phyloP scores from a whole-genome alignment of 2,797 vertebrate species.

The Myripristis jacobus region DNA sequence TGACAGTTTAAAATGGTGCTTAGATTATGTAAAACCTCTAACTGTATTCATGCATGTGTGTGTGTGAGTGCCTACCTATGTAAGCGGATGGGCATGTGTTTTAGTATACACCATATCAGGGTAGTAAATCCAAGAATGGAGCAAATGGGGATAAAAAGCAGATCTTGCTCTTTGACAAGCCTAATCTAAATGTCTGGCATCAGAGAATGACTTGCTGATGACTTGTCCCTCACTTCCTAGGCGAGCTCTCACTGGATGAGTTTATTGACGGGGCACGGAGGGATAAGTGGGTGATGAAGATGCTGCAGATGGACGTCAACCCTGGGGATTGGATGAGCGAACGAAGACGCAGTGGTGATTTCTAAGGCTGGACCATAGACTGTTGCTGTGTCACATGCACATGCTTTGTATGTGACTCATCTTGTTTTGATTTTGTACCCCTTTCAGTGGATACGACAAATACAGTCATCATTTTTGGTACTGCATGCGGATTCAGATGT shows the following conservation, averaged over 20 bases:
- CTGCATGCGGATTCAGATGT: constrained; percentile 7
- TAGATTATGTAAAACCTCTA: constrained; percentile 27
- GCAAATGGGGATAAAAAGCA: not conserved
- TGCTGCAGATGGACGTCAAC: constrained; percentile 95
- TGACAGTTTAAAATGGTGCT: constrained; percentile 25
- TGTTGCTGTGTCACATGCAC: constrained; percentile 17
- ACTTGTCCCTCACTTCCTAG: constrained; percentile 67
- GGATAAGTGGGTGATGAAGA: constrained; percentile 99
- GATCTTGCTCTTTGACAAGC: not conserved
- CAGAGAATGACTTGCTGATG: not conserved
- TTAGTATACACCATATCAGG: not conserved
- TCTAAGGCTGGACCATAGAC: constrained; percentile 39
- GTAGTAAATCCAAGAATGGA: not conserved
- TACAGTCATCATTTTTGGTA: constrained; percentile 4
- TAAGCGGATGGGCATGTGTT: not conserved
- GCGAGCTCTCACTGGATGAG: constrained; percentile 93
- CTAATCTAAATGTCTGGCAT: not conserved
- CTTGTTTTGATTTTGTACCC: constrained; percentile 29
- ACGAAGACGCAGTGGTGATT: constrained; percentile 78
- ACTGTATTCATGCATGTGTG: not conserved
- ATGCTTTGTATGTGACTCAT: constrained; percentile 14
- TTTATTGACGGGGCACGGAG: constrained; percentile 92
- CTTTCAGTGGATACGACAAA: constrained; percentile 16
- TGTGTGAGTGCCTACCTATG: not conserved
- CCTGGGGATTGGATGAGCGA: constrained; percentile 90